These are phyloP conservation scores for Pelodytes ibericus DNA, from an alignment of 2,797 vertebrate genomes.

Conservation along the genomic window DNA sequence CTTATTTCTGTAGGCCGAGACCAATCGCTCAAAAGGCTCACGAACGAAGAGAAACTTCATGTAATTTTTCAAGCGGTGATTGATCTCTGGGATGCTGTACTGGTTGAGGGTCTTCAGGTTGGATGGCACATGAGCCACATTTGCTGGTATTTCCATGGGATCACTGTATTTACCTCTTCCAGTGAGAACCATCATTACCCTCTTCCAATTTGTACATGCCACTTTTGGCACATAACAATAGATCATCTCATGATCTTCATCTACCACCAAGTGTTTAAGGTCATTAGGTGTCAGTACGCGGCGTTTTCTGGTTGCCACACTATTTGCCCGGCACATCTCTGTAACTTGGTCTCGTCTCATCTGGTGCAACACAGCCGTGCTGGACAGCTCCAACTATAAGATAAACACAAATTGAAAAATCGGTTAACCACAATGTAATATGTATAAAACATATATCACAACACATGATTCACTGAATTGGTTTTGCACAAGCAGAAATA, in stretches of 20 bases:
- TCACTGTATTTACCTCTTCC: slow-evolving; percentile 91
- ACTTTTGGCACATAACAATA: slow-evolving; percentile 98
- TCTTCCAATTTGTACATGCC: slow-evolving; percentile 98
- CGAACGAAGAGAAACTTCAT: slow-evolving; percentile 98
- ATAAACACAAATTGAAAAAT: slow-evolving; percentile 57
- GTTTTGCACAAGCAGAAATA: no score
- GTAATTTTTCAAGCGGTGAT: slow-evolving; percentile 97
- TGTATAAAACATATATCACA: neutral
- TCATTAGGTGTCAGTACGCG: slow-evolving; percentile 90
- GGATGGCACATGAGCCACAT: slow-evolving; percentile 89
- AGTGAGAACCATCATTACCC: slow-evolving; percentile 97
- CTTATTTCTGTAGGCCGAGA: slow-evolving; percentile 97
- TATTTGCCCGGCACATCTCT: slow-evolving; percentile 85
- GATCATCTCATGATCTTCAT: slow-evolving; percentile 95
- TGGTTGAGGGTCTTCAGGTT: slow-evolving; percentile 96
- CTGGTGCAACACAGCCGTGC: slow-evolving; percentile 86
- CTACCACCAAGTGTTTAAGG: slow-evolving; percentile 95
- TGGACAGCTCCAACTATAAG: slow-evolving; percentile 84
- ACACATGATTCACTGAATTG: no score
- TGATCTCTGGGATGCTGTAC: slow-evolving; percentile 96
- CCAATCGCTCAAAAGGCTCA: slow-evolving; percentile 94
- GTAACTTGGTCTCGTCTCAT: slow-evolving; percentile 88
- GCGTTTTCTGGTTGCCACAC: slow-evolving; percentile 83
- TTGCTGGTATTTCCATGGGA: slow-evolving; percentile 96
- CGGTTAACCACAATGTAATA: neutral